Percentiles rank a stretch among this genome's conserved stretches.
Conservation (phyloP, 2,888 invertebrate genomes). For the Suillia variegata region DNA sequence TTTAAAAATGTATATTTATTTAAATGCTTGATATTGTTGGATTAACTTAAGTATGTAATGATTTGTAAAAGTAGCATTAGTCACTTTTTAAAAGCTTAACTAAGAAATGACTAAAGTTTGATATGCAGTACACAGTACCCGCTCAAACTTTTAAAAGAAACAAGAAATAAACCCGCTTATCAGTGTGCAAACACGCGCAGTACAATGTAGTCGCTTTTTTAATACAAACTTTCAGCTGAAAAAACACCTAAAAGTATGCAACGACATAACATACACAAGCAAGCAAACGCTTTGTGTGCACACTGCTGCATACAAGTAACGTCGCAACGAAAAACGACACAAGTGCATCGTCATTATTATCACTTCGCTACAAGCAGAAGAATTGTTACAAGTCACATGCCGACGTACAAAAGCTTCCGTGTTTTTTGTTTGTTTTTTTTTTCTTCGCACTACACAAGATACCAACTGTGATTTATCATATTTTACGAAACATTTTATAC, state of each 20-base stretch:
- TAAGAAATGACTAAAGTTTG: too few relatives aligned
- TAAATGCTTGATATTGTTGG: too few relatives aligned
- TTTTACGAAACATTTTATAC: background rate
- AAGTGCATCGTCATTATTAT: background rate
- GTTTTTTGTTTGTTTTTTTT: too few relatives aligned
- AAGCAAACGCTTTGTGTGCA: background rate
- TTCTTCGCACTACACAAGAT: background rate
- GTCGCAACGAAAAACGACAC: background rate
- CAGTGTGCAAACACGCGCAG: conserved; percentile 7
- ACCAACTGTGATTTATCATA: conserved; percentile 1
- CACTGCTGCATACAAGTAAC: background rate
- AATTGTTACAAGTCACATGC: background rate
- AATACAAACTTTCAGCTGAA: background rate
- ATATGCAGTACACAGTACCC: too few relatives aligned
- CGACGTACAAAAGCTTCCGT: too few relatives aligned
- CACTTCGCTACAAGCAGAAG: background rate
- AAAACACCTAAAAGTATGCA: background rate
- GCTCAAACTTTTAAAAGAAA: too few relatives aligned
- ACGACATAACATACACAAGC: too few relatives aligned
- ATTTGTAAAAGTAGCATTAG: too few relatives aligned
- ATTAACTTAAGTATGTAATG: too few relatives aligned
- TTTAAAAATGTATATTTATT: too few relatives aligned
- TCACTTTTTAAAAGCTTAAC: too few relatives aligned
- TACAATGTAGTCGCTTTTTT: conserved; percentile 5
- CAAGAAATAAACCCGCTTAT: too few relatives aligned